Conservation (phyloP, 1,140 invertebrate species). For the Drosophila mojavensis region DNA sequence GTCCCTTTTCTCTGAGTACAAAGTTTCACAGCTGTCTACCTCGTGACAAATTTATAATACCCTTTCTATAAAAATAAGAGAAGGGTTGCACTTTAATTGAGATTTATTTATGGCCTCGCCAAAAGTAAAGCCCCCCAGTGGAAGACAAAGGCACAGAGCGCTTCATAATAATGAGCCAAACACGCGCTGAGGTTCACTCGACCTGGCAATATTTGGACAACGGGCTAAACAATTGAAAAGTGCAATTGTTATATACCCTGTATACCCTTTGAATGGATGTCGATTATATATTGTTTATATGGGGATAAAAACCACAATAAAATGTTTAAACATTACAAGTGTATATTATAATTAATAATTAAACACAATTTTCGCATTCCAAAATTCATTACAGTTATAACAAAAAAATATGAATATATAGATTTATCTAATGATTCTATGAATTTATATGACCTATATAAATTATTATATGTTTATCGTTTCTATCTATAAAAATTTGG, state of each 20-base stretch:
- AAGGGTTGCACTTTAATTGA: conserved; percentile 80
- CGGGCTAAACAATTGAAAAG: conserved; percentile 61
- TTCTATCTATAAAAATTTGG: too few species aligned
- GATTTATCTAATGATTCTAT: too few species aligned
- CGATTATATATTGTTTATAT: too few species aligned
- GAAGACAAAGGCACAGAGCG: conserved; percentile 57
- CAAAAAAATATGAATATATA: too few species aligned
- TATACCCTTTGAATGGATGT: not conserved
- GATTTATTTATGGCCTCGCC: conserved; percentile 72
- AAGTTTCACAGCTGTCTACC: not conserved
- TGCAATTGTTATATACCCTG: conserved; percentile 56
- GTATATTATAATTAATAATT: too few species aligned
- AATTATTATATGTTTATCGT: too few species aligned
- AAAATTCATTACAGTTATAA: too few species aligned
- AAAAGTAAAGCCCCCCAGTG: conserved; percentile 6
- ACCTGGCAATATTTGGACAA: conserved; percentile 74
- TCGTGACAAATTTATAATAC: not conserved
- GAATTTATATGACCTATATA: too few species aligned
- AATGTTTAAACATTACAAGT: too few species aligned
- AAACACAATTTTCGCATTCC: too few species aligned
- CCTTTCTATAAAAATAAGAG: conserved; percentile 6
- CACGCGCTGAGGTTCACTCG: conserved; percentile 47
- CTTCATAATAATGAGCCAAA: conserved; percentile 73
- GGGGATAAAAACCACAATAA: too few species aligned
- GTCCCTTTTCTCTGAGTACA: too few species aligned